These are phyloP conservation scores for Ichneumoninae sp. DNA, from an alignment of 2,888 invertebrate species.

Conservation along the genomic window DNA sequence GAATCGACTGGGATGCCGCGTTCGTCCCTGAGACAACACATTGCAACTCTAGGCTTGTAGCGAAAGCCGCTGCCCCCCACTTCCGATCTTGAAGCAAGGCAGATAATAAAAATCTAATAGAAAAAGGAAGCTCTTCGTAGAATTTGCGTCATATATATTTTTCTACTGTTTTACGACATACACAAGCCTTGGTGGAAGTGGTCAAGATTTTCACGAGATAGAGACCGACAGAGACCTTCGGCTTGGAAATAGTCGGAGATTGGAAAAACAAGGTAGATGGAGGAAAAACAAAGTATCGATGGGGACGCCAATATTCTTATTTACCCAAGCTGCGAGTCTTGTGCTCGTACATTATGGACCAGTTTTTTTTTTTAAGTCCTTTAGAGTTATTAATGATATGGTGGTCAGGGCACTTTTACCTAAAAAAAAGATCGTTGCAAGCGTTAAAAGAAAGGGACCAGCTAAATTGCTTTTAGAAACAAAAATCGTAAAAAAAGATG, in stretches of 20 bases:
- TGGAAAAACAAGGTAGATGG: conserved; percentile 15
- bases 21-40: conserved; percentile 61
- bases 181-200: conserved; percentile 30
- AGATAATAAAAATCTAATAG: conserved; percentile 24
- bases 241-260: neutral
- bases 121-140: conserved; percentile 30
- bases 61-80: conserved; percentile 36
- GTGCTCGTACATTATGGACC: neutral
- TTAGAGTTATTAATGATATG: neutral
- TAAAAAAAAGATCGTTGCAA: neutral
- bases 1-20: conserved; percentile 51
- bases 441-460: neutral
- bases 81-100: neutral
- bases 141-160: conserved; percentile 54
- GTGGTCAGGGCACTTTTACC: neutral
- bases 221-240: neutral
- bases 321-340: neutral
- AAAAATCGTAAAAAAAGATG: neutral
- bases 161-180: conserved; percentile 15
- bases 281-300: conserved; percentile 15
- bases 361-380: neutral
- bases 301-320: neutral
- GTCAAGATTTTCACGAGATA: conserved; percentile 19
- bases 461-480: neutral
- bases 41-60: conserved; percentile 40